Percentiles rank a stretch among this genome's conserved stretches.
phyloP scores from a whole-genome alignment of 2,113 vertebrate species.

The Oreochromis spilurus region DNA sequence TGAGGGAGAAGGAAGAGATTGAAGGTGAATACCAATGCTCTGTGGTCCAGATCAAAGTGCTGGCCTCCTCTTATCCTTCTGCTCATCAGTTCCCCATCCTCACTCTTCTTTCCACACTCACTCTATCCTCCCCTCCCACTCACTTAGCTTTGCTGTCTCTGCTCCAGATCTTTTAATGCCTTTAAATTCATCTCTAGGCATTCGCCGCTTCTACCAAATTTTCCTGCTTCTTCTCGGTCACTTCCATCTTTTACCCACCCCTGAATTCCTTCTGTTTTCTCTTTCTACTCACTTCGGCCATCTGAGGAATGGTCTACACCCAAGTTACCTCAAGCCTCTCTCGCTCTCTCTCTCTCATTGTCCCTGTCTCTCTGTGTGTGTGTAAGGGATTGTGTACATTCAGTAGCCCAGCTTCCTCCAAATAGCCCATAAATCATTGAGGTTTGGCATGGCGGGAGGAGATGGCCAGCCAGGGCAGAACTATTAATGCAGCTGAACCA shows the following conservation, averaged over 20 bases:
- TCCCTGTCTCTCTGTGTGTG: not conserved
- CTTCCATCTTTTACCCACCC: not conserved
- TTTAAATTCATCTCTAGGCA: not conserved
- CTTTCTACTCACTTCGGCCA: not conserved
- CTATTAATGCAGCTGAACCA: constrained; percentile 59
- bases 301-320: constrained; percentile 29
- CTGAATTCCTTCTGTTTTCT: not conserved
- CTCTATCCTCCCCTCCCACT: not conserved
- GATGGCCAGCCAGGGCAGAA: constrained; percentile 39
- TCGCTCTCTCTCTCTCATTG: not conserved
- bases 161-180: not conserved
- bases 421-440: constrained; percentile 66
- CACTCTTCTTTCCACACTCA: not conserved
- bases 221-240: not conserved
- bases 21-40: constrained; percentile 50
- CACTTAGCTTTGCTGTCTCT: not conserved
- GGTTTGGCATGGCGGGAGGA: constrained; percentile 21
- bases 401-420: constrained; percentile 48
- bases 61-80: constrained; percentile 19
- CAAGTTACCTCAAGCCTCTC: not conserved
- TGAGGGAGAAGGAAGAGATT: not conserved
- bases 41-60: constrained; percentile 48
- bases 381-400: constrained; percentile 52
- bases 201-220: not conserved
- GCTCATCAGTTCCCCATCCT: not conserved